Evolutionary conservation across 2,113 vertebrate species (phyloP).

Genomic region (Brachyistius frenatus): DNA sequence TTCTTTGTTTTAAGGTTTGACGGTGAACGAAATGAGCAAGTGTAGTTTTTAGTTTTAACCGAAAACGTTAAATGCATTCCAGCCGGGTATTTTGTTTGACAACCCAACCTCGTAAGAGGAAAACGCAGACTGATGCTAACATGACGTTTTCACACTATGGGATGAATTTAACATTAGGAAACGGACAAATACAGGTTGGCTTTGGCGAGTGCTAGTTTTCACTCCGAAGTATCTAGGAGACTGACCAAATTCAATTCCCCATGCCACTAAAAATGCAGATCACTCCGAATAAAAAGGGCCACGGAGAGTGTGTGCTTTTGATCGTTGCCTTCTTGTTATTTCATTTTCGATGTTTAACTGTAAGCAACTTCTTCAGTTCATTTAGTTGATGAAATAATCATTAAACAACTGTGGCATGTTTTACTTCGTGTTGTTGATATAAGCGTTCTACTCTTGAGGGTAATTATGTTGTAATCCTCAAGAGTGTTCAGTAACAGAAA

Average conservation of each 20-base stretch:
- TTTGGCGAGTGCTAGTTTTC: background rate
- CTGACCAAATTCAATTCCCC: background rate
- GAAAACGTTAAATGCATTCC: background rate
- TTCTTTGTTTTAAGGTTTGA: background rate
- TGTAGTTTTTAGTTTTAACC: background rate
- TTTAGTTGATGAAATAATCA: background rate
- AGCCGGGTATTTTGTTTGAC: background rate
- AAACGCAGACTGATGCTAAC: background rate
- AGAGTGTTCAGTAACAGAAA: background rate
- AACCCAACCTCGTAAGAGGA: background rate
- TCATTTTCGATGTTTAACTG: background rate
- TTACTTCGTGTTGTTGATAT: background rate
- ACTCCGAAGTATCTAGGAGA: background rate
- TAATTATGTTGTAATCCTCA: background rate
- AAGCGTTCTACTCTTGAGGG: background rate
- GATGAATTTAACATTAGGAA: too few relatives aligned
- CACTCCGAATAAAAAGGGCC: background rate
- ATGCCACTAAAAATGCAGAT: background rate
- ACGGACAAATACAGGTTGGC: background rate
- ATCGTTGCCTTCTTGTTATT: background rate
- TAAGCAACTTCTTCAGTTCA: background rate
- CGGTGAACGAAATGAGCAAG: background rate
- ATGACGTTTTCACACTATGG: background rate
- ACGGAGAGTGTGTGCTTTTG: background rate
- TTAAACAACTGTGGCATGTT: background rate